Evolutionary conservation across 2,888 invertebrate genomes (phyloP).

Genomic region (Lithophane ornitopus): DNA sequence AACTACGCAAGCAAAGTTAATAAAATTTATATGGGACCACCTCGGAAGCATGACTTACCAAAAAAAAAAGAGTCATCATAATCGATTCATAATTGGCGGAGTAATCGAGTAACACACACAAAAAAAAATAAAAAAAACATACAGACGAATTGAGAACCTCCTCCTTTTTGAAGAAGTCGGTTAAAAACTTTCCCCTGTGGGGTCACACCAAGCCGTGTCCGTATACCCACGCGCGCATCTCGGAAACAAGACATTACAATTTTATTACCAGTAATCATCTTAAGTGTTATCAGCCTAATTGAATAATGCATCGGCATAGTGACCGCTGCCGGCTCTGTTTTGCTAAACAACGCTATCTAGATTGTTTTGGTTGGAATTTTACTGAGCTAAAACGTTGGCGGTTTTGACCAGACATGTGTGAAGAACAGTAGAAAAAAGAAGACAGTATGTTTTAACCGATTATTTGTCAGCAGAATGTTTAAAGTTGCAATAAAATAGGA

Average conservation of each 20-base stretch:
- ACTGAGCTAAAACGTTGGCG: background rate
- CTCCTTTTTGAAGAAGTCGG: too few species aligned
- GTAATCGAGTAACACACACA: too few species aligned
- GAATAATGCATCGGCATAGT: slow-evolving; percentile 87
- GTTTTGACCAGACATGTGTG: slow-evolving; percentile 11
- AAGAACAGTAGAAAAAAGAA: background rate
- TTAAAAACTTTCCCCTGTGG: slow-evolving; percentile 56
- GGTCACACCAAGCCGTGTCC: slow-evolving; percentile 59
- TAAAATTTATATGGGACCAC: too few species aligned
- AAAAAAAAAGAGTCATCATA: too few species aligned
- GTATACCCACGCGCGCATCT: slow-evolving; percentile 82
- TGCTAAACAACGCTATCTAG: slow-evolving; percentile 59
- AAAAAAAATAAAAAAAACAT: too few species aligned
- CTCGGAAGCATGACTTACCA: too few species aligned
- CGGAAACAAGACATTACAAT: slow-evolving; percentile 90
- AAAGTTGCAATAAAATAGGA: background rate
- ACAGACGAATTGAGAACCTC: too few species aligned
- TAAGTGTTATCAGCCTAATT: slow-evolving; percentile 90
- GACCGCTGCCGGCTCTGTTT: slow-evolving; percentile 70
- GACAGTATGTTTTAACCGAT: too few species aligned
- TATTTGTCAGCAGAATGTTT: background rate
- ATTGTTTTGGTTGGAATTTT: slow-evolving; percentile 56
- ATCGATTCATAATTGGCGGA: too few species aligned
- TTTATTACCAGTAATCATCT: slow-evolving; percentile 88
- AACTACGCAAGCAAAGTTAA: too few species aligned